Evolutionary conservation across 2,888 invertebrate species (phyloP).

Genomic region (Amiota mariae): DNA sequence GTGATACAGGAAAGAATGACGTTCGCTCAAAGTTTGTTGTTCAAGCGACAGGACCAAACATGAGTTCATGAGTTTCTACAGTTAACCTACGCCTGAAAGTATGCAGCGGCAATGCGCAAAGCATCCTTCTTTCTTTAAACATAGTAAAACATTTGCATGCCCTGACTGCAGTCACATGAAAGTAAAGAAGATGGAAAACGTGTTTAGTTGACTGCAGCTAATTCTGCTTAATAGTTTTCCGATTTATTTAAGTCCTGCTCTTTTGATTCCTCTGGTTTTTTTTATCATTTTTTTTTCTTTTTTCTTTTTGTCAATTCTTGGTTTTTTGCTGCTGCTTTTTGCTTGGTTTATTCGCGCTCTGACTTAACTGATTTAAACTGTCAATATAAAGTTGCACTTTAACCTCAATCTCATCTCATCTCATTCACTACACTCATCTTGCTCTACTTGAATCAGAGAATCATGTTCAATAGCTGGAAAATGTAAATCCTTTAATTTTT

Average conservation of each 20-base stretch:
- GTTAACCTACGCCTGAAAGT: background rate
- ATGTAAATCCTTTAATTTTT: slow-evolving; percentile 61
- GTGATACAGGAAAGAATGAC: background rate
- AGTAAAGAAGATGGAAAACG: too few relatives aligned
- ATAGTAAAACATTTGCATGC: background rate
- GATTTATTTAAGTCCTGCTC: slow-evolving; percentile 35
- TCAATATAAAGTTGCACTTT: slow-evolving; percentile 25
- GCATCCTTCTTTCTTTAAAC: too few relatives aligned
- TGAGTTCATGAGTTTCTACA: background rate
- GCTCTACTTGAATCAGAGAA: slow-evolving; percentile 32
- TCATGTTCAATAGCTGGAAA: slow-evolving; percentile 63
- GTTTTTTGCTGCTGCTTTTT: background rate
- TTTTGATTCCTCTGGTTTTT: slow-evolving; percentile 40
- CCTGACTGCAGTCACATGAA: background rate
- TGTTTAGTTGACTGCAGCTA: slow-evolving; percentile 44
- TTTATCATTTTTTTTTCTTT: slow-evolving; percentile 40
- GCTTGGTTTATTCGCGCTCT: slow-evolving; percentile 52
- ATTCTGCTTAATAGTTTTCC: slow-evolving; percentile 66
- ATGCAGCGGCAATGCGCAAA: background rate
- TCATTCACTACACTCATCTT: background rate
- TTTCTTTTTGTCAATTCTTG: background rate
- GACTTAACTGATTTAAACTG: slow-evolving; percentile 58
- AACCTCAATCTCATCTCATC: too few relatives aligned
- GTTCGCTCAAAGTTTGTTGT: slow-evolving; percentile 9
- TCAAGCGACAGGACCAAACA: background rate